These are phyloP conservation scores for Halcyon smyrnensis DNA, from an alignment of 2,797 vertebrate species.

Conservation along the genomic window DNA sequence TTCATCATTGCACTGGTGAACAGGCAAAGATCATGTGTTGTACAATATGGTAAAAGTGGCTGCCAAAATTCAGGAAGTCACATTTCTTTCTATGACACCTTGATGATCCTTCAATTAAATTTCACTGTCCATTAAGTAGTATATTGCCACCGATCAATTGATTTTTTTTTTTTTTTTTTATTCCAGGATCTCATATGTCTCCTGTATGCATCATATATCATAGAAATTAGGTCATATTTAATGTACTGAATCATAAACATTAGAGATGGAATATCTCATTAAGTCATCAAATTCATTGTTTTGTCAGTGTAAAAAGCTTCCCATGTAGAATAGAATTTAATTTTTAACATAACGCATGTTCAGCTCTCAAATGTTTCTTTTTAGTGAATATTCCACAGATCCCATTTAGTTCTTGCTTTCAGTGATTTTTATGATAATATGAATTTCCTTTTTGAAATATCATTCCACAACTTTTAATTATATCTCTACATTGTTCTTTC, in stretches of 20 bases:
- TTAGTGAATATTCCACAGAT: background rate
- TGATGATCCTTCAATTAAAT: slow-evolving; percentile 1
- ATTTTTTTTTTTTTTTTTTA: slow-evolving; percentile 3
- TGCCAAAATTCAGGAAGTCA: background rate
- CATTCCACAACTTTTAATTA: background rate
- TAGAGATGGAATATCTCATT: slow-evolving; percentile 40
- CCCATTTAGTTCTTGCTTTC: background rate
- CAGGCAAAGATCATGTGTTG: background rate
- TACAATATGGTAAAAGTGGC: background rate
- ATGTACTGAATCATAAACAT: slow-evolving; percentile 51
- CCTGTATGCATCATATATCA: background rate
- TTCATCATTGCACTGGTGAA: background rate
- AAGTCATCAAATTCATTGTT: slow-evolving; percentile 38
- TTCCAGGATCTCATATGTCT: slow-evolving; percentile 4
- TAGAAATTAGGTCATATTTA: slow-evolving; percentile 48
- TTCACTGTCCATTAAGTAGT: slow-evolving; percentile 1
- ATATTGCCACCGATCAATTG: background rate
- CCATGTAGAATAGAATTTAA: background rate
- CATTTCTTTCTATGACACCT: slow-evolving; percentile 33
- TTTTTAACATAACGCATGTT: slow-evolving; percentile 7
- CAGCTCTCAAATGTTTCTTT: background rate
- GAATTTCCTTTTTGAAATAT: background rate
- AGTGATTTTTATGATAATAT: background rate
- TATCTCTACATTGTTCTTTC: background rate
- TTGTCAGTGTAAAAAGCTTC: slow-evolving; percentile 14